Conservation (phyloP, 2,888 invertebrate species). For the Drosophila pullipes region DNA sequence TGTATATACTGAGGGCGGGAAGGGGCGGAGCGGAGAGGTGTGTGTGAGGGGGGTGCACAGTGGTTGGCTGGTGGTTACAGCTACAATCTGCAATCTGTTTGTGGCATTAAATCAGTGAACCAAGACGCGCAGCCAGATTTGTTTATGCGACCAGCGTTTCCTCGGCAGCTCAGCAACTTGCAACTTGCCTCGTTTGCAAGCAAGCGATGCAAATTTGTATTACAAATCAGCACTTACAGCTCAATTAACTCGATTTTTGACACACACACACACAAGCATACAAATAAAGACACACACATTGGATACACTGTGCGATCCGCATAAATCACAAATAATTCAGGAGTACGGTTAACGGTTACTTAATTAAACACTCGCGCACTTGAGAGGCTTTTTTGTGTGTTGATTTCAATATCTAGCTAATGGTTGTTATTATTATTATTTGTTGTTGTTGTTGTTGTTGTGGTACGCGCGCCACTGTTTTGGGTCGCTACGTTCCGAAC, state of each 20-base stretch:
- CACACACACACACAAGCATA: slow-evolving; percentile 15
- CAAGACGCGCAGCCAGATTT: slow-evolving; percentile 78
- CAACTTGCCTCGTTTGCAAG: slow-evolving; percentile 18
- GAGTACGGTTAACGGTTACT: slow-evolving; percentile 2
- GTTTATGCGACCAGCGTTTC: slow-evolving; percentile 63
- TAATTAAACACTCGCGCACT: slow-evolving; percentile 20
- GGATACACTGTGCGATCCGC: slow-evolving; percentile 9
- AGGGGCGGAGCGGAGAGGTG: slow-evolving; percentile 8
- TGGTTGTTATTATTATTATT: slow-evolving; percentile 21
- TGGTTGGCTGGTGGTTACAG: slow-evolving; percentile 22
- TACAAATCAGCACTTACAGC: slow-evolving; percentile 75
- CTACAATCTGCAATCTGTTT: slow-evolving; percentile 79
- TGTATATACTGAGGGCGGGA: slow-evolving; percentile 15
- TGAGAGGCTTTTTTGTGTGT: slow-evolving; percentile 4
- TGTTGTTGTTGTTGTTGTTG: slow-evolving; percentile 8
- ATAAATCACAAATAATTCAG: slow-evolving; percentile 19
- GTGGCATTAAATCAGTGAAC: slow-evolving; percentile 82
- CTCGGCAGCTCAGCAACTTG: slow-evolving; percentile 7
- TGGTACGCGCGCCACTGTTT: slow-evolving; percentile 38
- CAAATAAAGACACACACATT: slow-evolving; percentile 13
- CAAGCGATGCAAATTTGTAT: slow-evolving; percentile 72
- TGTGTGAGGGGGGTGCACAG: slow-evolving; percentile 1
- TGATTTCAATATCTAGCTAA: slow-evolving; percentile 7
- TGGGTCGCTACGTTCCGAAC: slow-evolving; percentile 42
- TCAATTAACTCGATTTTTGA: slow-evolving; percentile 63